Evolutionary conservation across 1,140 invertebrate species (phyloP), one percentile per base, ranked within the genome.

Genomic region (Muscidifurax raptorellus): DNA sequence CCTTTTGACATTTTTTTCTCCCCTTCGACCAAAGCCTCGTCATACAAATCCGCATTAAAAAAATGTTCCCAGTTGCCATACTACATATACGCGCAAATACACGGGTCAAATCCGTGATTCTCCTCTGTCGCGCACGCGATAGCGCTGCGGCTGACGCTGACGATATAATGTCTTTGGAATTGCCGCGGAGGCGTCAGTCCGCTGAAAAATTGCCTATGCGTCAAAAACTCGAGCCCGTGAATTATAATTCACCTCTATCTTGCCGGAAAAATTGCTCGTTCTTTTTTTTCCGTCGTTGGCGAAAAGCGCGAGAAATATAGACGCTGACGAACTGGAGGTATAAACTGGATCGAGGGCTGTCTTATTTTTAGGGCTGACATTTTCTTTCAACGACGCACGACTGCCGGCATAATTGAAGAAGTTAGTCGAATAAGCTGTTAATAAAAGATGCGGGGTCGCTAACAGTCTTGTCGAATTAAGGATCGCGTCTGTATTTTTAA

Each of bases 101-200:
- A n/a, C 52, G n/a, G 52, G 3, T 59, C 6, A n/a, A 59, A 59
- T 59, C 52, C 18, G 52, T 0, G 52, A 5, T 59, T 59, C 9
- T 59, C 52, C 22, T 59, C 7, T 59, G 52, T 9, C 22, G n/a
- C 6, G 0, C 52, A 59, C 6, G 0, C 52, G 15, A 59, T 59
- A n/a, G 52, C 18, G 52, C 28, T 36, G 36, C 0, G 44, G 13
- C 27, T 80, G 36, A 71, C 36, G 28, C n/a, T 59, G 75, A 77
- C 75, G 47, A 59, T 77, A 59, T 77, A 77, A 77, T 77, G 75
- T 59, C 75, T 52, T 77, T 77, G 52, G 25, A 82, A 76, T 82
- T 82, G 74, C 32, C 28, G 12, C 66, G 4, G 27, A 6, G 22
- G 12, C 28, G 67, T 69, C 27, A 59, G 22, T 0, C 6, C 47